Evolutionary conservation across 92 coral and sea anemone species (phyloP), one percentile per base, ranked within the genome.

Genomic region (Phenganax subtilis): DNA sequence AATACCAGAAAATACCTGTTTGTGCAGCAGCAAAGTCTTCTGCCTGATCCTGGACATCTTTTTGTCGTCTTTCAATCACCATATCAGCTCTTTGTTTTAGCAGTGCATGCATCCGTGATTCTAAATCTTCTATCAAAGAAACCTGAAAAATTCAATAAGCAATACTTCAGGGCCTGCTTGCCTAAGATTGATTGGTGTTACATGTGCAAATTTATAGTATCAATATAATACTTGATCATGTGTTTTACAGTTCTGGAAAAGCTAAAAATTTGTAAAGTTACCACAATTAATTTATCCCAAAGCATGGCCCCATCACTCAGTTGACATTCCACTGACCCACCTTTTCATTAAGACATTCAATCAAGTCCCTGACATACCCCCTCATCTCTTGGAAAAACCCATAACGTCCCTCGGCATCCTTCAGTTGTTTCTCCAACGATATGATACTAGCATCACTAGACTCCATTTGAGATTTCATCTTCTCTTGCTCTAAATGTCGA

Each of bases 331-430:
- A 79, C 83, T 62, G 93, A 93, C 97, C 93, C 97, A 96, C 99
- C 99, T 96, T 96, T 88, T 96, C 93, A 87, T 92, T 92, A 89
- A 96, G 92, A 93, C 99, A 96, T 89, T 96, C 99, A 87, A 96
- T 88, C 96, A 96, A 90, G 96, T 96, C 99, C 93, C 96, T 89
- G 90, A 96, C 99, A 96, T 96, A 96, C 96, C 99, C 99, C 96
- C 96, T 96, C 97, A 90, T 96, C 97, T 96, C 99, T 86, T 96
- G 99, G 69, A 90, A 96, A 86, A 96, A 96, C 65, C 87, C 87
- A 82, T 88, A 96, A 78, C 93, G 87, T 85, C 88, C 82, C 91
- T 96, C 99, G 8, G 91, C 97, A 81, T 90, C 96, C 64, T 75
- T 64, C 16, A 91, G 91, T 61, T 88, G 97, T 20, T 86, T 78